A percentile compares a stretch with the other conserved stretches of the same genome.
These are phyloP conservation scores for Recurvirostra avosetta DNA, from an alignment of 2,113 vertebrate species.

Conservation along the genomic window DNA sequence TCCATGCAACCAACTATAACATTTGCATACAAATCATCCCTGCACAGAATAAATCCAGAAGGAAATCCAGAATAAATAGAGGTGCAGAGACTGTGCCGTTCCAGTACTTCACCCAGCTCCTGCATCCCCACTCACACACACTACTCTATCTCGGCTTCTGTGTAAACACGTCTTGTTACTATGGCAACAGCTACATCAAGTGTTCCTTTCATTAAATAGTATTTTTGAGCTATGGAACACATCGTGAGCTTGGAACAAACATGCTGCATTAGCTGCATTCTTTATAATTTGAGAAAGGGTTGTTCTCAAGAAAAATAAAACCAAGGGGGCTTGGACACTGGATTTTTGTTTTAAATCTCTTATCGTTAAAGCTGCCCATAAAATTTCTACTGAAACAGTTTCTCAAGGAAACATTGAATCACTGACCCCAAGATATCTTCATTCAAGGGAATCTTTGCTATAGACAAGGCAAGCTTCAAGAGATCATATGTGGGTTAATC, in stretches of 20 bases:
- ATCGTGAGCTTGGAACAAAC: conserved; percentile 7
- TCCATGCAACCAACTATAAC: not conserved
- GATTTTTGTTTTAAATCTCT: not conserved
- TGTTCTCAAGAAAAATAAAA: not conserved
- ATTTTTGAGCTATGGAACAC: conserved; percentile 12
- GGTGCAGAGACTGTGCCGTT: not conserved
- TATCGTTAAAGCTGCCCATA: not conserved
- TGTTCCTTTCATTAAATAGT: conserved; percentile 25
- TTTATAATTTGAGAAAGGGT: not conserved
- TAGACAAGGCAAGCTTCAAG: not conserved
- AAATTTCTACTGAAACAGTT: not conserved
- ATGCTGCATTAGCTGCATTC: not conserved
- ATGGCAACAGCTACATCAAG: conserved; percentile 45
- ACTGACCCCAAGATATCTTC: not conserved
- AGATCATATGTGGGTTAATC: accelerated
- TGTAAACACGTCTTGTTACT: conserved; percentile 55
- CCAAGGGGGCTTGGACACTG: not conserved
- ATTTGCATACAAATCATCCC: not conserved
- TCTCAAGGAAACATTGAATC: not conserved
- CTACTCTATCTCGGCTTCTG: not conserved
- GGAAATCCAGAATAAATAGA: not conserved
- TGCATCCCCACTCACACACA: not conserved
- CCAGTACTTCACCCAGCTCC: not conserved
- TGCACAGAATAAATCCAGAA: not conserved
- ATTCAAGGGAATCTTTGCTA: not conserved